Base-by-base conservation (phyloP, 2,797 vertebrate genomes). In the Peromyscus melanophrys region DNA sequence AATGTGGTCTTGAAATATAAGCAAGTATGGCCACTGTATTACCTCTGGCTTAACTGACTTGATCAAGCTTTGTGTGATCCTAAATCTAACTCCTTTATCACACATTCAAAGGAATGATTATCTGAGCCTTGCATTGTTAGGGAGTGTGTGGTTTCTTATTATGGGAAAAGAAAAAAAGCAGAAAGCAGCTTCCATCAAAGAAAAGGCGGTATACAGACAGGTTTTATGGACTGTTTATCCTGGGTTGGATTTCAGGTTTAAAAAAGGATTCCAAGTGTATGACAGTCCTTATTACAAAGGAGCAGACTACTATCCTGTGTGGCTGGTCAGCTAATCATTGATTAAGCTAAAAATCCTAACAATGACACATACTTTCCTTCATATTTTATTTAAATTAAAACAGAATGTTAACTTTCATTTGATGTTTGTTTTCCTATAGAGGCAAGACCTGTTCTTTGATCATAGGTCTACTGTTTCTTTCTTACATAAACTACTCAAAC, bases 1-100 rank as follows among this genome's bases (percentile, higher is more conserved):
- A 91, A 25, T 11, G 37, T 67, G n/a, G 43, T 83, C 75, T 95
- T 71, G 46, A 96, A 96, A 93, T 96, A 92, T n/a, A 96, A 96
- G 67, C 11, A 40, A 67, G 40, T 16, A 29, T 16, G 80, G 43
- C 40, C 27, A 63, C 67, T 92, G 37, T 55, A 65, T 57, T 37
- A 95, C 4, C 19, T 77, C 63, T 67, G 89, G 40, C 52, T 95
- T 90, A 83, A 86, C 0, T 67, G 63, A 94, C 61, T 94, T 85
- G 88, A 95, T 84, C 23, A 82, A 93, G 40, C 13, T 94, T 52
- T 25, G 63, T 78, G 61, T 94, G 89, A 95, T 89, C 90, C 65
- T 81, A 82, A 95, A 78, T 88, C 90, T 82, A 90, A 92, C n/a
- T 94, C 83, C 65, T 86, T 96, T 46, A 97, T 95, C 63, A 80